Evolutionary conservation across 2,113 vertebrate species (phyloP).

Genomic region (Suricata suricatta): DNA sequence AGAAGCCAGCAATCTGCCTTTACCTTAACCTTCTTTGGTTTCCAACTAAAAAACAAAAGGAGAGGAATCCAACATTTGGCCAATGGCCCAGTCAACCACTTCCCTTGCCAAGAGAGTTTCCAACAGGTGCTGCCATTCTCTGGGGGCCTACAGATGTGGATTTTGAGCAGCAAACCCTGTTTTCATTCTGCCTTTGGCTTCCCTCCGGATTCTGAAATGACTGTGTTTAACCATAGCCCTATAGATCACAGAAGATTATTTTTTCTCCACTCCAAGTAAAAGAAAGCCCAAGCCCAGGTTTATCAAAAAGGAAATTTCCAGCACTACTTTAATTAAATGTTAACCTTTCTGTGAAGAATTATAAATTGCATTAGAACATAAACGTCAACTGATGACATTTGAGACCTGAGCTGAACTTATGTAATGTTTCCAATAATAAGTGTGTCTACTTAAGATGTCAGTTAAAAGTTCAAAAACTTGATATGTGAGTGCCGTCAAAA

Average conservation of each 20-base stretch:
- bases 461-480: slow-evolving; percentile 68
- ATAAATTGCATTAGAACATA: slow-evolving; percentile 69
- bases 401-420: slow-evolving; percentile 63
- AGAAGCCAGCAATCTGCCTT: slow-evolving; percentile 42
- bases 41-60: slow-evolving; percentile 39
- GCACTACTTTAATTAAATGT: slow-evolving; percentile 69
- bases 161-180: background rate
- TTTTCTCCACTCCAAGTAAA: slow-evolving; percentile 30
- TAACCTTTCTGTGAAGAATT: slow-evolving; percentile 76
- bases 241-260: background rate
- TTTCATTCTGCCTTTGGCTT: background rate
- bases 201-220: background rate
- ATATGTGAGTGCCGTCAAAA: slow-evolving; percentile 59
- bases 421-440: slow-evolving; percentile 68
- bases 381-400: slow-evolving; percentile 68
- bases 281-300: slow-evolving; percentile 28
- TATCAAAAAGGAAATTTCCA: slow-evolving; percentile 69
- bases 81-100: background rate
- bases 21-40: background rate
- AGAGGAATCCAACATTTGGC: slow-evolving; percentile 24
- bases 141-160: background rate
- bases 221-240: slow-evolving; percentile 28
- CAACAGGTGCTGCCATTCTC: background rate
- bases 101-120: background rate
- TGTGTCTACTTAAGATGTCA: slow-evolving; percentile 71